phyloP scores from a whole-genome alignment of 2,113 vertebrate genomes.

The Microcebus jonahi region DNA sequence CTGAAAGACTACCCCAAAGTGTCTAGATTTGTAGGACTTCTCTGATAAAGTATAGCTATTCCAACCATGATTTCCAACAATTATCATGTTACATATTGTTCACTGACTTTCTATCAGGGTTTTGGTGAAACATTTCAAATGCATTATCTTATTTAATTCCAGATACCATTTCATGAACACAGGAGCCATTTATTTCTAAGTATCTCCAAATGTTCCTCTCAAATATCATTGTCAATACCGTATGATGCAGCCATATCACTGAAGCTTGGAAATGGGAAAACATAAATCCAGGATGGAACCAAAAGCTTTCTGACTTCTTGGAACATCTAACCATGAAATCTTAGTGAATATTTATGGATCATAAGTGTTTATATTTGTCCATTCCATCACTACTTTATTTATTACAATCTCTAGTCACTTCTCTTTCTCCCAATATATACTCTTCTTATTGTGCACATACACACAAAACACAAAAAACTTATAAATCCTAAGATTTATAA shows the following conservation, averaged over 20 bases:
- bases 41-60: not conserved
- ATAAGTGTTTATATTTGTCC: not conserved
- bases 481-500: not conserved
- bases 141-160: constrained; percentile 27
- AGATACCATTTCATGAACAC: constrained; percentile 9
- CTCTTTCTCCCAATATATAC: not conserved
- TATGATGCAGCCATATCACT: not conserved
- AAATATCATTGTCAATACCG: not conserved
- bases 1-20: not conserved
- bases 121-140: not conserved
- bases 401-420: not conserved
- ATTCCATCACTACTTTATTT: not conserved
- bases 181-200: not conserved
- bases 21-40: not conserved
- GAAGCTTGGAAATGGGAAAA: not conserved
- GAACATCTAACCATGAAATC: not conserved
- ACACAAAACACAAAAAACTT: not conserved
- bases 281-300: not conserved
- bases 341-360: not conserved
- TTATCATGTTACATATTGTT: not conserved
- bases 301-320: not conserved
- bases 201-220: not conserved
- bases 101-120: not conserved
- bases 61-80: not conserved
- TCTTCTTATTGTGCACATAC: not conserved